Percentiles rank a stretch among this genome's conserved stretches.
Evolutionary conservation across 2,113 vertebrate species (phyloP).

Genomic region (Crypturellus undulatus): DNA sequence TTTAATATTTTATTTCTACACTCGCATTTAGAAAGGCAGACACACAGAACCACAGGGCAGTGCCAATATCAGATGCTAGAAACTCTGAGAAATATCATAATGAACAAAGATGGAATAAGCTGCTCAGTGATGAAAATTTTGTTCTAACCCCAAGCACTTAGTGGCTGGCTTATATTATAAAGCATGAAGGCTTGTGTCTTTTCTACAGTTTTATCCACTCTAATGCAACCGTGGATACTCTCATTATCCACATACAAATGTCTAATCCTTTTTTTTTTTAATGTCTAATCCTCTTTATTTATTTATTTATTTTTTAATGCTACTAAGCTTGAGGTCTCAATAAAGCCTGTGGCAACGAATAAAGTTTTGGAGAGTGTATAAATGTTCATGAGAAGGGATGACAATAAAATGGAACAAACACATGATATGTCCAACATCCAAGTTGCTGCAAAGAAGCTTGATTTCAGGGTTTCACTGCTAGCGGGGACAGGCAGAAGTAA

Average conservation of each 20-base stretch:
- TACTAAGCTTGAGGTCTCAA: background rate
- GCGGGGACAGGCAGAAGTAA: background rate
- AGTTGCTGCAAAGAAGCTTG: background rate
- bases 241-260: conserved; percentile 26
- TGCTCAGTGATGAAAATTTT: conserved; percentile 30
- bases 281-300: background rate
- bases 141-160: conserved; percentile 50
- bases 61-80: background rate
- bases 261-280: background rate
- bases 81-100: conserved; percentile 17
- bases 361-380: background rate
- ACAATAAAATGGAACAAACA: background rate
- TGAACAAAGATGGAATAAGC: conserved; percentile 20
- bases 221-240: conserved; percentile 16
- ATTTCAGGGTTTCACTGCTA: background rate
- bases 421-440: background rate
- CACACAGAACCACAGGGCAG: background rate
- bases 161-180: background rate
- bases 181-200: conserved; percentile 29
- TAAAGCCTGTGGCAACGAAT: conserved; percentile 1
- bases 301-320: background rate
- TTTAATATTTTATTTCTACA: conserved; percentile 8
- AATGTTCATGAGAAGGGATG: background rate
- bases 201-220: conserved; percentile 32
- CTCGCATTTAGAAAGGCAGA: background rate